phyloP scores from a whole-genome alignment of 2,797 vertebrate species.

The Cryptoblepharus egeriae region DNA sequence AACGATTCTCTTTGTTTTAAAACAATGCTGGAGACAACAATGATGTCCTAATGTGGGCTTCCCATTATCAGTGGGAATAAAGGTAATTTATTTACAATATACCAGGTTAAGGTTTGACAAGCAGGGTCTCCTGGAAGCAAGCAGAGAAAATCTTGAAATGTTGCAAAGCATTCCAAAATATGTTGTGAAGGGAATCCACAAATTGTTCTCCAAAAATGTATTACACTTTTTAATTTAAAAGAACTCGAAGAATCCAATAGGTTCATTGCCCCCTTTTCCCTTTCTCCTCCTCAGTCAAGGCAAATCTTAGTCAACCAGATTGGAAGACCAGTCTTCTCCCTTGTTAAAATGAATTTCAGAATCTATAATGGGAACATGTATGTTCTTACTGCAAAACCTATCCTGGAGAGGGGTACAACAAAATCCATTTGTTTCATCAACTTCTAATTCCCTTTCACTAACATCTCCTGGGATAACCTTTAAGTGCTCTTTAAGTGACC shows the following conservation, averaged over 20 bases:
- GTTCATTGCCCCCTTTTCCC: background rate
- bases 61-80: conserved; percentile 34
- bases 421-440: conserved; percentile 41
- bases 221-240: background rate
- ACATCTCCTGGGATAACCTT: conserved; percentile 64
- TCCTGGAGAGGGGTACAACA: conserved; percentile 33
- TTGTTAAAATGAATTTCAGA: conserved; percentile 58
- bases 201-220: background rate
- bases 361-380: conserved; percentile 57
- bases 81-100: conserved; percentile 39
- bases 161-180: background rate
- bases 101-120: conserved; percentile 57
- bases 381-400: conserved; percentile 53
- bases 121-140: conserved; percentile 35
- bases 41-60: background rate
- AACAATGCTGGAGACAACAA: conserved; percentile 60
- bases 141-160: conserved; percentile 13
- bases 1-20: conserved; percentile 58
- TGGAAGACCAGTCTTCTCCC: conserved; percentile 40
- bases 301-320: background rate
- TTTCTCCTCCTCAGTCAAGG: background rate
- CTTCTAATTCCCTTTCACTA: conserved; percentile 64
- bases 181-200: background rate
- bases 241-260: background rate
- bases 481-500: conserved; percentile 71